phyloP scores from a whole-genome alignment of 2,797 vertebrate species.

The Tauraco hartlaubi region DNA sequence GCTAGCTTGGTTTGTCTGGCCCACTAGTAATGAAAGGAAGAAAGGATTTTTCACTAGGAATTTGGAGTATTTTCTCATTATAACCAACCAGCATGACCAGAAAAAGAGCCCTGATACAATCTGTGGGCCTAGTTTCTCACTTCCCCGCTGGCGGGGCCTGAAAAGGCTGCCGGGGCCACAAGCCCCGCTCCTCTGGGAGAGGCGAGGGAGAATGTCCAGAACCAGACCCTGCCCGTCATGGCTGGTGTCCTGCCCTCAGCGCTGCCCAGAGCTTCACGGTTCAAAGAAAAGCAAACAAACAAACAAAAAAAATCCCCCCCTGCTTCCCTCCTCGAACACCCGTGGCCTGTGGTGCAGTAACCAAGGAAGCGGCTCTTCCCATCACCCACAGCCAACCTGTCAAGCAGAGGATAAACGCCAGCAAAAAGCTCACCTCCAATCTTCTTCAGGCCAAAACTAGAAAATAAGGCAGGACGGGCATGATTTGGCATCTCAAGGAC shows the following conservation, averaged over 20 bases:
- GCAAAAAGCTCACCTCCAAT: neutral
- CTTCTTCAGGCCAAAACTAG: neutral
- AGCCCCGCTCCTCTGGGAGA: neutral
- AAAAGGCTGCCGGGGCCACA: neutral
- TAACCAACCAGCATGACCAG: slow-evolving; percentile 43
- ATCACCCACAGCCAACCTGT: neutral
- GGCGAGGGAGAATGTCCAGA: neutral
- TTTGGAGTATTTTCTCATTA: slow-evolving; percentile 65
- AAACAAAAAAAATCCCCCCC: neutral
- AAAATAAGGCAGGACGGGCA: neutral
- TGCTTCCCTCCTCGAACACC: neutral
- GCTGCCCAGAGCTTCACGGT: neutral
- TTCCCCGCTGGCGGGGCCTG: neutral
- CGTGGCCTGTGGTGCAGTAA: neutral
- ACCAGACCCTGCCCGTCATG: neutral
- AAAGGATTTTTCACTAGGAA: slow-evolving; percentile 54
- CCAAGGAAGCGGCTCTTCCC: neutral
- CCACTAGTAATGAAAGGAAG: slow-evolving; percentile 30
- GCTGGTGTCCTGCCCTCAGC: slow-evolving; percentile 8
- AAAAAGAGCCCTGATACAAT: slow-evolving; percentile 38
- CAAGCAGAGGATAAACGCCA: neutral
- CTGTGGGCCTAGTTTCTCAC: neutral
- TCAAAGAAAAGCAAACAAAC: slow-evolving; percentile 54
- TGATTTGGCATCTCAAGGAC: neutral
- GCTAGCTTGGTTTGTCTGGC: slow-evolving; percentile 28